phyloP scores from a whole-genome alignment of 1,140 invertebrate genomes.

The Phenacoccus solenopsis region DNA sequence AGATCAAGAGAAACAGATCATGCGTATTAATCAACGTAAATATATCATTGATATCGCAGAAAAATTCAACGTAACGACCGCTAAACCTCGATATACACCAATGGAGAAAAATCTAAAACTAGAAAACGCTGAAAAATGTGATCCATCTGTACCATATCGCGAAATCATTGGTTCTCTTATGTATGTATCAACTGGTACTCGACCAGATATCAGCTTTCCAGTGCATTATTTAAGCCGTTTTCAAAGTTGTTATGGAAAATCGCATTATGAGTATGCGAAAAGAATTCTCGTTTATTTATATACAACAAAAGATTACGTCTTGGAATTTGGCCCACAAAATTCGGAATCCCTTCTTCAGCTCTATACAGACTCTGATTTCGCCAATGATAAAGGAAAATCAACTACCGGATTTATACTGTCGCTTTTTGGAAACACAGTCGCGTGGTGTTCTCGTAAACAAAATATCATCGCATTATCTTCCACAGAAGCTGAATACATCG shows the following conservation, averaged over 20 bases:
- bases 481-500: slow-evolving; percentile 19
- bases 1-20: too few relatives aligned
- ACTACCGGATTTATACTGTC: slow-evolving; percentile 30
- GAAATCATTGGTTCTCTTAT: slow-evolving; percentile 32
- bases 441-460: slow-evolving; percentile 5
- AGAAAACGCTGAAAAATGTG: not conserved
- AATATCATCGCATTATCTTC: slow-evolving; percentile 12
- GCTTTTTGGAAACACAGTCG: slow-evolving; percentile 23
- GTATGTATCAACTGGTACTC: slow-evolving; percentile 31
- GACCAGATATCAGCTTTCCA: slow-evolving; percentile 34
- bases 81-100: slow-evolving; percentile 7
- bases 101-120: not conserved
- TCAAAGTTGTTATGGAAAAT: slow-evolving; percentile 27
- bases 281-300: slow-evolving; percentile 34
- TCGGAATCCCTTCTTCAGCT: not conserved
- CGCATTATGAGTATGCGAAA: slow-evolving; percentile 32
- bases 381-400: slow-evolving; percentile 23
- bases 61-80: too few relatives aligned
- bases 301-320: slow-evolving; percentile 24
- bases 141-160: slow-evolving; percentile 27
- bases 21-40: too few relatives aligned
- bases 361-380: slow-evolving; percentile 2
- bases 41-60: too few relatives aligned
- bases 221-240: slow-evolving; percentile 30
- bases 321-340: not conserved